Conservation (phyloP, 2,888 invertebrate genomes). For the Ctenicera cuprea region DNA sequence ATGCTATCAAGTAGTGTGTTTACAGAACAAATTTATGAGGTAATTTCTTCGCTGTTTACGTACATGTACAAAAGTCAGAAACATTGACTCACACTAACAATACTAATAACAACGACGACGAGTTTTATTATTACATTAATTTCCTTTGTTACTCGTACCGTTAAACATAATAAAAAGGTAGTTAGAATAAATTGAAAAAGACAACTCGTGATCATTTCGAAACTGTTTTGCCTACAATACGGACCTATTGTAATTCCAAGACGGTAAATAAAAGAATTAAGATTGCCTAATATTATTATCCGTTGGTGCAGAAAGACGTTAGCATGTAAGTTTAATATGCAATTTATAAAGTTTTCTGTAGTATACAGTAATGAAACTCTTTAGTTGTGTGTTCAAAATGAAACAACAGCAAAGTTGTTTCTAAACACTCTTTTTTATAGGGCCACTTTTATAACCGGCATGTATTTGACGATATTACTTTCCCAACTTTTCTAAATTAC, state of each 20-base stretch:
- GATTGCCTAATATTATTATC: constrained; percentile 27
- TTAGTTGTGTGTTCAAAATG: constrained; percentile 39
- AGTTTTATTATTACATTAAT: not conserved
- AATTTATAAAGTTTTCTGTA: constrained; percentile 38
- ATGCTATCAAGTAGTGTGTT: constrained; percentile 3
- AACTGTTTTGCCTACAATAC: not conserved
- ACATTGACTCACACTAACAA: constrained; percentile 1
- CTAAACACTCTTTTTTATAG: constrained; percentile 35
- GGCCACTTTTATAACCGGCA: constrained; percentile 38
- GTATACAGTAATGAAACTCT: constrained; percentile 38
- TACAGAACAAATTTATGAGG: constrained; percentile 4
- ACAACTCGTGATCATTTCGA: too few relatives aligned
- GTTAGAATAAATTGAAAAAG: too few relatives aligned
- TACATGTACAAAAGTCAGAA: constrained; percentile 1
- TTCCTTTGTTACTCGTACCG: too few relatives aligned
- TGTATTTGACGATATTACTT: constrained; percentile 40
- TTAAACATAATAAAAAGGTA: too few relatives aligned
- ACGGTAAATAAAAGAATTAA: constrained; percentile 8
- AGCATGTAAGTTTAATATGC: constrained; percentile 39
- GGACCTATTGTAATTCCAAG: not conserved
- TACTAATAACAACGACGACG: not conserved
- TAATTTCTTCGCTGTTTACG: too few relatives aligned
- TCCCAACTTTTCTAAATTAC: constrained; percentile 40
- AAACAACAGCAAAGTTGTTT: constrained; percentile 39
- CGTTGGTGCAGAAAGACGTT: constrained; percentile 23